Base-by-base conservation (phyloP, 37 sponge, comb jelly and placozoan species). In the Haliclona indistincta region DNA sequence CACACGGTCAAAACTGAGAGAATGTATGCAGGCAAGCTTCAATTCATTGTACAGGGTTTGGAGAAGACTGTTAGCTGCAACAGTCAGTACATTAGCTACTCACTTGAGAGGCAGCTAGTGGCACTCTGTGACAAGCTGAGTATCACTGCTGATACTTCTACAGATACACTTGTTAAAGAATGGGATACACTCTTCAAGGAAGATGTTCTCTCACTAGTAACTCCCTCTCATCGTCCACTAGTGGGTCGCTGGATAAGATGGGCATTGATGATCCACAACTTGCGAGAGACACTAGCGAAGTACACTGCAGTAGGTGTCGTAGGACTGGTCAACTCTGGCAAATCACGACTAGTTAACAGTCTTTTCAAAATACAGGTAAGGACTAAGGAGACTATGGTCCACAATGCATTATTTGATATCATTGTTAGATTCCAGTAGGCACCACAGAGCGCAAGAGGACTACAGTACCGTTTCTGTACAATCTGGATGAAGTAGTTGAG, bases 391-490 rank as follows among this genome's bases (percentile, higher is more conserved):
- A 47, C 15, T 47, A 47, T 47, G 15, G 51, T 47, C 15, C 15
- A 17, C 15, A 47, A 47, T 17, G 13, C 15, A 15, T 47, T 47
- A 17, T 15, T 47, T 47, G 15, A 17, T 17, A 17, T 10, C 6
- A 7, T 33, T 42, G 38, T 1, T 32, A 87, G 82, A 54, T 81
- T 63, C 77, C 51, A 43, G 83, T 73, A 34, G 89, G 89, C 4
- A 88, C 89, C 4, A 64, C 64, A 55, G 73, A 82, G 37, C 22
- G 41, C 17, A 88, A 82, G 49, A 45, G 82, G 2, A 88, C 89
- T 20, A 88, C 89, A 20, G 79, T 88, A 19, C 89, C 89, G 49
- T 67, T 88, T 29, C 68, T 88, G 45, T 88, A 88, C 73, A 88
- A 72, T 56, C 69, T 88, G 30, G 79, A 78, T 35, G 49, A 42